phyloP scores from a whole-genome alignment of 2,888 invertebrate genomes.

The Thumatha senex region DNA sequence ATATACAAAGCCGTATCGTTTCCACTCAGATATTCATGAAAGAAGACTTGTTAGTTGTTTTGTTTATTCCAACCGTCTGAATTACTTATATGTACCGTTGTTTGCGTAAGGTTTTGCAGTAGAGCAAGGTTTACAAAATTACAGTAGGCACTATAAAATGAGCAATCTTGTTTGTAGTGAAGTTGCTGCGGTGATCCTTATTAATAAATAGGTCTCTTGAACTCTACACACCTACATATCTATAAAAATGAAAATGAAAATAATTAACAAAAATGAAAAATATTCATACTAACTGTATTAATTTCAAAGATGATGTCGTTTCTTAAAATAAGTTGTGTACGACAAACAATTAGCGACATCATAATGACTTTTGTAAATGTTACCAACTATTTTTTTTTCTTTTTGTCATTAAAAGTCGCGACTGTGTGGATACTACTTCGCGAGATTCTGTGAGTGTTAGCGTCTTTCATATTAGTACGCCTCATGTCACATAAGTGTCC shows the following conservation, averaged over 20 bases:
- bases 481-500: too few species aligned
- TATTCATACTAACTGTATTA: neutral
- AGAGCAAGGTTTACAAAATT: conserved; percentile 46
- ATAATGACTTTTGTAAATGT: neutral
- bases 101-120: conserved; percentile 52
- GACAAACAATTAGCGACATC: too few species aligned
- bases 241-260: too few species aligned
- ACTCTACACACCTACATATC: neutral
- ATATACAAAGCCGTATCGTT: conserved; percentile 39
- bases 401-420: neutral
- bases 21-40: conserved; percentile 58
- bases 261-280: too few species aligned
- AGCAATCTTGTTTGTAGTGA: conserved; percentile 46
- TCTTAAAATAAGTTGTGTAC: neutral
- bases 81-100: conserved; percentile 61
- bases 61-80: conserved; percentile 59
- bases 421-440: neutral
- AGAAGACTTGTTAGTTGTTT: conserved; percentile 56
- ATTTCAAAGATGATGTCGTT: neutral
- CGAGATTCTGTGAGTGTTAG: neutral
- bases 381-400: neutral
- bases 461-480: too few species aligned
- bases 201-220: conserved; percentile 56
- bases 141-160: conserved; percentile 55
- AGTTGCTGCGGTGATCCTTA: conserved; percentile 49